phyloP scores from a whole-genome alignment of 2,888 invertebrate species.

The Nebria brevicollis region DNA sequence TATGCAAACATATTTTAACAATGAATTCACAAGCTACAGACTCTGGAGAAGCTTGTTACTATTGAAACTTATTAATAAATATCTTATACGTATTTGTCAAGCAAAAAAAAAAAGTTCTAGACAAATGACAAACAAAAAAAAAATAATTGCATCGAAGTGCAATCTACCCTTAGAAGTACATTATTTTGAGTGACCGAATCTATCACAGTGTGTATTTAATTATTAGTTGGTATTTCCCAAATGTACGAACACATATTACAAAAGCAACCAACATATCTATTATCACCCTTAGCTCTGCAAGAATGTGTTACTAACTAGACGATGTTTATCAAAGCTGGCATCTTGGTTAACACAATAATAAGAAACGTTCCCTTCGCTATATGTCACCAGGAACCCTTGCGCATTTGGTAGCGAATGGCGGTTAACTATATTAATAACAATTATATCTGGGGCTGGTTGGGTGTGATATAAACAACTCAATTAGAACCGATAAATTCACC shows the following conservation, averaged over 20 bases:
- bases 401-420: not conserved
- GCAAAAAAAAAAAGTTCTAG: too few relatives aligned
- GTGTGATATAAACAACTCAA: not conserved
- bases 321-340: slow-evolving; percentile 15
- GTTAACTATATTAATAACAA: slow-evolving; percentile 12
- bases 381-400: not conserved
- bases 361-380: slow-evolving; percentile 3
- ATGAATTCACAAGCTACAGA: too few relatives aligned
- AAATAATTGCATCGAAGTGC: not conserved
- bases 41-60: too few relatives aligned
- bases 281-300: not conserved
- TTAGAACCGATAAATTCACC: slow-evolving; percentile 3
- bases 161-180: not conserved
- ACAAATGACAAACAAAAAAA: too few relatives aligned
- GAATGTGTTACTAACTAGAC: slow-evolving; percentile 3
- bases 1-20: too few relatives aligned
- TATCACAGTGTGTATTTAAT: not conserved
- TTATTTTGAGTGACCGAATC: not conserved
- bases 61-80: too few relatives aligned
- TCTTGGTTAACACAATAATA: slow-evolving; percentile 10
- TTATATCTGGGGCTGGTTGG: not conserved
- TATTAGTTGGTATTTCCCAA: slow-evolving; percentile 5
- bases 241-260: slow-evolving; percentile 3
- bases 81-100: too few relatives aligned
- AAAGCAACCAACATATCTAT: slow-evolving; percentile 12